These are phyloP conservation scores for Cryptoblepharus egeriae DNA, from an alignment of 2,797 vertebrate species.

Conservation along the genomic window DNA sequence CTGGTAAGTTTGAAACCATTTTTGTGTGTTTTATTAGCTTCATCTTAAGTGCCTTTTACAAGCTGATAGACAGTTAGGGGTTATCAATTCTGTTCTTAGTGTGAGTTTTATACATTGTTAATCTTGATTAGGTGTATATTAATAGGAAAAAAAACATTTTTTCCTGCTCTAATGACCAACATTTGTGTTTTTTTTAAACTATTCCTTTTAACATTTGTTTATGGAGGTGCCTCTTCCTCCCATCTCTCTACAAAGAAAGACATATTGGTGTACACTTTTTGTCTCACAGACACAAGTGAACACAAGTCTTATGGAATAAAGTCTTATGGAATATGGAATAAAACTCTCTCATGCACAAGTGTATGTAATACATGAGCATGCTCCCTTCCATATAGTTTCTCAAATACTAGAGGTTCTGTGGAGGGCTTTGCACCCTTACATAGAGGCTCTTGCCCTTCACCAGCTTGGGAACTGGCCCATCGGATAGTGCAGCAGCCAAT, in stretches of 20 bases:
- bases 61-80: conserved; percentile 78
- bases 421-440: no score
- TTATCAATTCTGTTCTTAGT: conserved; percentile 78
- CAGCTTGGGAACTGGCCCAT: no score
- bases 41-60: conserved; percentile 79
- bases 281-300: not conserved
- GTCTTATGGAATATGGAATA: not conserved
- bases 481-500: no score
- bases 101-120: conserved; percentile 77
- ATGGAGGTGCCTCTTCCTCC: conserved; percentile 67
- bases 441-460: no score
- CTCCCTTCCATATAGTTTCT: not conserved
- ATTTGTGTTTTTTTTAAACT: conserved; percentile 80
- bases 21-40: conserved; percentile 79
- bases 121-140: conserved; percentile 79
- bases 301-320: not conserved
- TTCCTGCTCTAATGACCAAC: conserved; percentile 81
- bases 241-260: not conserved
- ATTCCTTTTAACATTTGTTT: conserved; percentile 83
- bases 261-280: not conserved
- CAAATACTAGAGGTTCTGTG: no score
- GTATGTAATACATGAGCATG: not conserved
- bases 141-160: conserved; percentile 62
- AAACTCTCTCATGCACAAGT: no score
- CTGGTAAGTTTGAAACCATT: conserved; percentile 71